These are phyloP conservation scores for Podarcis lilfordi DNA, from an alignment of 2,797 vertebrate species.

Conservation along the genomic window DNA sequence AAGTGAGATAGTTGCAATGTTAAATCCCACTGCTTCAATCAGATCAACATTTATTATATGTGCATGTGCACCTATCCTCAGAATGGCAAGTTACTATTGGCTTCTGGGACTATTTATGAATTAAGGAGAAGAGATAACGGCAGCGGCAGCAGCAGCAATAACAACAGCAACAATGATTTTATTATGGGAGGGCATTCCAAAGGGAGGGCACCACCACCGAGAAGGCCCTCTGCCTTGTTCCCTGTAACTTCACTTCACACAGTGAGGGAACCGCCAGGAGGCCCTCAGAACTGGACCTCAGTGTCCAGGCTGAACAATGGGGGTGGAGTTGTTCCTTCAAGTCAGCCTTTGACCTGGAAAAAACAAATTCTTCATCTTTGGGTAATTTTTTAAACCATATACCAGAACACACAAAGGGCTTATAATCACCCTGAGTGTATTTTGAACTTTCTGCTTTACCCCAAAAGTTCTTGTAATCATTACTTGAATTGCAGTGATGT, in stretches of 20 bases:
- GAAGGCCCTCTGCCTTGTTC: no score
- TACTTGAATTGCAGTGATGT: slow-evolving; percentile 45
- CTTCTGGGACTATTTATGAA: not conserved
- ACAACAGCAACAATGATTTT: no score
- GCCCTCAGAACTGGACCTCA: no score
- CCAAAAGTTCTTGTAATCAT: slow-evolving; percentile 55
- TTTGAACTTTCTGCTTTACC: slow-evolving; percentile 37
- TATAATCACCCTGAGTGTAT: slow-evolving; percentile 43
- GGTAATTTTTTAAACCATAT: slow-evolving; percentile 41
- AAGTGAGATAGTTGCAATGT: not conserved
- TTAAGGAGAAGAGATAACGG: slow-evolving; percentile 11
- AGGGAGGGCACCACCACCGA: no score
- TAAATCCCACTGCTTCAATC: no score
- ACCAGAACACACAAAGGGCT: slow-evolving; percentile 19
- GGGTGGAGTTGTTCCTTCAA: no score
- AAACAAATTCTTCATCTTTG: slow-evolving; percentile 52
- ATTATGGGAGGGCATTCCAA: no score
- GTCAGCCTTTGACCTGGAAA: slow-evolving; percentile 30
- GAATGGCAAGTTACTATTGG: not conserved
- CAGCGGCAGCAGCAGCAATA: not conserved
- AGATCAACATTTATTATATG: not conserved
- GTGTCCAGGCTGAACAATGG: no score
- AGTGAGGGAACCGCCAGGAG: no score
- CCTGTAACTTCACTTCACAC: no score
- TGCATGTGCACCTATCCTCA: not conserved